Base-by-base conservation (phyloP, 2,797 vertebrate genomes). In the Peromyscus nudipes region DNA sequence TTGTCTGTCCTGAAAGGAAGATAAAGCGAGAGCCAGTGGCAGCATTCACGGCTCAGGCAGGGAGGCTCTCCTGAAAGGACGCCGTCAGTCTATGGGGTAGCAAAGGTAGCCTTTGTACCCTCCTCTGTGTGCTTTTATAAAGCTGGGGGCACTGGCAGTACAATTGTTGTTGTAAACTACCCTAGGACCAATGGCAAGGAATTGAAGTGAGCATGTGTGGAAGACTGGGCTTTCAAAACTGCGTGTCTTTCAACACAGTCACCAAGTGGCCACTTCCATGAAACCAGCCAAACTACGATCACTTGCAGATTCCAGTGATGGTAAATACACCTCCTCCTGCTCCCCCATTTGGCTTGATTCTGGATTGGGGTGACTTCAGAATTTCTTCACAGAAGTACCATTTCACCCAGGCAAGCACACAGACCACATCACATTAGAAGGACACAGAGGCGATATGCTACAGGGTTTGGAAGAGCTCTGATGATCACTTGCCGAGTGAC, bases 371-470 rank as follows among this genome's bases (percentile, higher is more conserved):
- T 6, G 31, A 73, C 60, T 62, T 60, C 73, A 89, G 52, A 60
- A 43, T 82, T 65, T 75, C 86, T 87, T 46, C 21, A 83, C 76
- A 81, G 82, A 88, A 97, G 80, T 21, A 55, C 29, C 23, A 3
- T 67, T 79, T n/a, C 69, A 6, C 3, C 17, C 5, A 81, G 1
- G 69, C 76, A 60, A 17, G 21, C 12, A 31, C 13, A 52, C 31
- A 37, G 55, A 2, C 0, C n/a, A 0, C 29, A 31, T 25, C 40
- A 0, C 6, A n/a, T 86, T 23, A 77, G 89, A 81, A 93, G 64
- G 31, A n/a, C 46, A 86, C 64, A 0, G 46, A 37, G 19, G 64
- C 31, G 23, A n/a, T 9, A 1, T 25, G 21, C 23, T 27, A 37
- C 34, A 0, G 57, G 31, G 13, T 52, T 85, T 40, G 65, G 69